Evolutionary conservation across 1,140 invertebrate species (phyloP).

Genomic region (Anastatus disparis): DNA sequence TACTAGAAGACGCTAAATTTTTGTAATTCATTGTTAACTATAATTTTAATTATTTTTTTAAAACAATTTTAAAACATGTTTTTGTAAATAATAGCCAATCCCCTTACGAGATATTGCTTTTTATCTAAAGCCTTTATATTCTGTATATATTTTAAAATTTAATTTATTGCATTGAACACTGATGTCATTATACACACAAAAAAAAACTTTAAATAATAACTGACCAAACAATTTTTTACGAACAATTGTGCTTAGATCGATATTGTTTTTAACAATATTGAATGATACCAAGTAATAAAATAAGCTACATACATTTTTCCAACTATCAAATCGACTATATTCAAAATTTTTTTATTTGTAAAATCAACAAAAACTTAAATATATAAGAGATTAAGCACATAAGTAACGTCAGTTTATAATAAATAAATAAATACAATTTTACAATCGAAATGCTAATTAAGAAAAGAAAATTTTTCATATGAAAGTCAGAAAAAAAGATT

Average conservation of each 20-base stretch:
- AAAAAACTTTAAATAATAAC: background rate
- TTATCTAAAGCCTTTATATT: background rate
- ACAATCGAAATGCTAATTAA: background rate
- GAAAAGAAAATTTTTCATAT: background rate
- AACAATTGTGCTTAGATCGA: background rate
- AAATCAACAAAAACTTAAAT: too few species aligned
- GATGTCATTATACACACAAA: background rate
- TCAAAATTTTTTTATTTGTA: too few species aligned
- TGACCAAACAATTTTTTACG: background rate
- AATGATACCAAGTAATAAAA: background rate
- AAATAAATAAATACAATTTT: background rate
- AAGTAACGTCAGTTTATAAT: background rate
- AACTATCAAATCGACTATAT: background rate
- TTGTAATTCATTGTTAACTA: too few species aligned
- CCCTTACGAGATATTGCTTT: too few species aligned
- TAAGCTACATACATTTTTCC: slow-evolving; percentile 5
- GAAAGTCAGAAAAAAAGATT: background rate
- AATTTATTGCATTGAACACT: too few species aligned
- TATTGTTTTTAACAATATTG: background rate
- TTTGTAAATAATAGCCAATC: too few species aligned
- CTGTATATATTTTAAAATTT: too few species aligned
- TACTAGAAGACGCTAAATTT: background rate
- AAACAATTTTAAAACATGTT: too few species aligned
- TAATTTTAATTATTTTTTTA: too few species aligned
- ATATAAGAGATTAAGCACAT: background rate